Evolutionary conservation across 2,797 vertebrate species (phyloP).

Genomic region (Cygnus olor): DNA sequence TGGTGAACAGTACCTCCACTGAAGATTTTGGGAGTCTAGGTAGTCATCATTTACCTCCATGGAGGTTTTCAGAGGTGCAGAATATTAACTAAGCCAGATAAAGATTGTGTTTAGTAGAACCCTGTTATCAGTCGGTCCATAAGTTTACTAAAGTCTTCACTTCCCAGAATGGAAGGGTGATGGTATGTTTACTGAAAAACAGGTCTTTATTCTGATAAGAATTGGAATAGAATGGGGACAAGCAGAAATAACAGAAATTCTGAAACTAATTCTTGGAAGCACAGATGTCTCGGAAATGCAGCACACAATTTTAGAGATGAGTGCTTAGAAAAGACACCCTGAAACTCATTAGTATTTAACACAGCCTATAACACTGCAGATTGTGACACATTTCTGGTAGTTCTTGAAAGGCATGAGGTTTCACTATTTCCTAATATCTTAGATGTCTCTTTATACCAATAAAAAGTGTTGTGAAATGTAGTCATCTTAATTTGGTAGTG

Average conservation of each 20-base stretch:
- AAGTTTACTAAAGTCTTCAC: not conserved
- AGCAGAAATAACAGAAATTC: not conserved
- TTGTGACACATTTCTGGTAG: not conserved
- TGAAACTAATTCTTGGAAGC: not conserved
- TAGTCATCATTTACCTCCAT: not conserved
- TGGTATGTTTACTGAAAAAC: not conserved
- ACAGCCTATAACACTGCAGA: not conserved
- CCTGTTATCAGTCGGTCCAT: not conserved
- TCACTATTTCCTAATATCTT: not conserved
- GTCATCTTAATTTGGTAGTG: not conserved
- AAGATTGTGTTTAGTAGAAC: not conserved
- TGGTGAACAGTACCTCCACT: not conserved
- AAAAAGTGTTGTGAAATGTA: not conserved
- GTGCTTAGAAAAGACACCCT: not conserved
- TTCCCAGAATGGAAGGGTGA: not conserved
- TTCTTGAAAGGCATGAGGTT: not conserved
- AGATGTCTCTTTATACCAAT: not conserved
- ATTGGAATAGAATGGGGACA: not conserved
- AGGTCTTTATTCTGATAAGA: not conserved
- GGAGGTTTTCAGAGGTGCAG: not conserved
- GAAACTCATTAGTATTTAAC: not conserved
- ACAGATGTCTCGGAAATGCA: not conserved
- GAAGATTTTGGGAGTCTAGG: not conserved
- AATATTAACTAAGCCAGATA: not conserved
- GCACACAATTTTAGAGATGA: not conserved